Evolutionary conservation across 2,888 invertebrate species (phyloP), one percentile per base, ranked within the genome.

Genomic region (Harpagoxenus sublaevis): DNA sequence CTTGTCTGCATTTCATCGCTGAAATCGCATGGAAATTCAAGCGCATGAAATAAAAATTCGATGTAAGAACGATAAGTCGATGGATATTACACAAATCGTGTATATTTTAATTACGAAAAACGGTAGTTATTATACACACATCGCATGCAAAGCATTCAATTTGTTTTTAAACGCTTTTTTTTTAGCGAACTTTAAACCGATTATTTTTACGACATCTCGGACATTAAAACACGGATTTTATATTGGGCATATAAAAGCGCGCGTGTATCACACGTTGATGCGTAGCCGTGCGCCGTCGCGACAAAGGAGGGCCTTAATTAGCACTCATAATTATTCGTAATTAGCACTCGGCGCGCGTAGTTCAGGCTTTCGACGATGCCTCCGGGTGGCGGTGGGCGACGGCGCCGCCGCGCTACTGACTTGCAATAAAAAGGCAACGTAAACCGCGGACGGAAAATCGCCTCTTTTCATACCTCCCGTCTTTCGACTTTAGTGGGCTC

Each of bases 321-420:
- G 91, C 87, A 89, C 91, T 92, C 92, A 86, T 92, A 92, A 92
- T 93, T 92, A 92, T 91, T 91, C 91, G 89, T 92, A 93, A 92
- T 93, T 93, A 92, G 90, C 88, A 89, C 90, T 91, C 86, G 88
- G 84, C 90, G 83, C 66, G 70, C 85, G 78, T 78, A 85, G 87
- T 90, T 89, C 86, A 85, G 85, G 85, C 79, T 90, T 84, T 83
- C 77, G 84, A 84, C 75, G 86, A 74, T 82, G 81, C 83, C 86
- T 84, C 71, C 65, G 82, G 71, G 65, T 84, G 83, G 71, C 63
- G 81, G 65, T 51, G 84, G 84, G 78, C 77, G 83, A 8, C 42
- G 51, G n/a, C 31, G 83, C 55, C 83, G 68, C 75, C 63, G 65
- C 71, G 60, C 78, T 70, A 42, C 73, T 45, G 68, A 42, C 77